Conservation (phyloP, 2,113 vertebrate genomes). For the Hippocampus comes region DNA sequence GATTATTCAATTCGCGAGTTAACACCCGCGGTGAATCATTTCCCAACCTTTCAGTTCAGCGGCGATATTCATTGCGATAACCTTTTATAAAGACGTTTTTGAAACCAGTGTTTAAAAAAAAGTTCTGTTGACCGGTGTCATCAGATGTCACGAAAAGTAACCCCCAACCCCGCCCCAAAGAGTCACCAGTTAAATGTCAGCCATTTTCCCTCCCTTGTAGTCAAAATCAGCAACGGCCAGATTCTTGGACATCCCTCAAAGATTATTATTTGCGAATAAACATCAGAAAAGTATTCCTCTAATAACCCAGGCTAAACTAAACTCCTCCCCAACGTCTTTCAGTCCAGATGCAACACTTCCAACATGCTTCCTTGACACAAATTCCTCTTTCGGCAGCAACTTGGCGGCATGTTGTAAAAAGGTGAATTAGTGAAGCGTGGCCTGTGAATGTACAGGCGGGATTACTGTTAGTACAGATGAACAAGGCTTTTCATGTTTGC, state of each 20-base stretch:
- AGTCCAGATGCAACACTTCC: neutral
- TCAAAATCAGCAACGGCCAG: no score
- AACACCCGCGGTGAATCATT: conserved; percentile 17
- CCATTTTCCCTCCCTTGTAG: no score
- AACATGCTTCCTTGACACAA: neutral
- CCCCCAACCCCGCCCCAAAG: no score
- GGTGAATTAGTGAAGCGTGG: no score
- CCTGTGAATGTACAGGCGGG: neutral
- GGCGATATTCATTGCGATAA: neutral
- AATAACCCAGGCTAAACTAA: neutral
- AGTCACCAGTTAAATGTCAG: no score
- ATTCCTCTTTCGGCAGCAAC: neutral
- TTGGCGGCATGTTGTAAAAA: no score
- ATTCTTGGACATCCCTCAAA: no score
- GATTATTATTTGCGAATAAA: no score
- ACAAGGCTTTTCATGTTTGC: conserved; percentile 21
- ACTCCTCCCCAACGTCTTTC: neutral
- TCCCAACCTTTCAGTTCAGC: conserved; percentile 14
- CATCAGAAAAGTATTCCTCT: no score
- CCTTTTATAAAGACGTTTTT: neutral
- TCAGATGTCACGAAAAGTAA: no score
- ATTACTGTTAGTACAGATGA: conserved; percentile 16
- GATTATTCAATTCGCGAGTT: conserved; percentile 36
- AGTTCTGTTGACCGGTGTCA: no score
- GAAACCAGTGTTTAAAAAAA: neutral